A percentile compares a stretch with the other conserved stretches of the same genome.
Conservation (phyloP, 2,113 vertebrate genomes). For the Aplodontia rufa region DNA sequence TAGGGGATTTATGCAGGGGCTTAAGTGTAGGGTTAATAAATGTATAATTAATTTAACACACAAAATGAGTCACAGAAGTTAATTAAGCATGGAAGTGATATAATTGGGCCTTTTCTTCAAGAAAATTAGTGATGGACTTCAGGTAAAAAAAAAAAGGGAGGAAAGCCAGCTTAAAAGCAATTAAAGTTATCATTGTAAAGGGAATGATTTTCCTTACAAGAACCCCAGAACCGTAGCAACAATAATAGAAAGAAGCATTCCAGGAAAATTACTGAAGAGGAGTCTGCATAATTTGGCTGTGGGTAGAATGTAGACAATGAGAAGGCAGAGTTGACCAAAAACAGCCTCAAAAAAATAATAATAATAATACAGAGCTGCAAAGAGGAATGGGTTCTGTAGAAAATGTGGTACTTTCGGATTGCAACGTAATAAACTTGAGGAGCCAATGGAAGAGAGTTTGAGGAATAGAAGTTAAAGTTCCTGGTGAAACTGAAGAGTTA, state of each 20-base stretch:
- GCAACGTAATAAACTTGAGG: not conserved
- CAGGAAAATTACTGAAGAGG: not conserved
- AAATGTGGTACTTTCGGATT: not conserved
- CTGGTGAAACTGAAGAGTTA: not conserved
- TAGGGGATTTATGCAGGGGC: conserved; percentile 9
- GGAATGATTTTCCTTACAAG: not conserved
- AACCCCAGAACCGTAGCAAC: not conserved
- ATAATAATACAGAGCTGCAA: no score
- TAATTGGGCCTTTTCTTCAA: conserved; percentile 44
- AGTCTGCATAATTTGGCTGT: not conserved
- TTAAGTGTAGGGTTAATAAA: conserved; percentile 55
- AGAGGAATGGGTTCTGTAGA: not conserved
- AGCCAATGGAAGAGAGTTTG: not conserved
- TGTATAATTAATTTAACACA: conserved; percentile 63
- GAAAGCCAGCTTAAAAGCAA: not conserved
- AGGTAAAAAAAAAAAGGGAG: not conserved
- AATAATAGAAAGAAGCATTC: no score
- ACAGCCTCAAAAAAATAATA: not conserved
- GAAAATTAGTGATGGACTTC: conserved; percentile 42
- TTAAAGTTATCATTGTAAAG: not conserved
- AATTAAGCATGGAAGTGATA: conserved; percentile 49
- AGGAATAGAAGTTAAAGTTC: not conserved
- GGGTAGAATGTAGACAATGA: not conserved
- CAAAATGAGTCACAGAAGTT: conserved; percentile 55
- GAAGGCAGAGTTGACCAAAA: not conserved